Evolutionary conservation across 2,888 invertebrate species (phyloP).

Genomic region (Tanytarsus gracilentus): DNA sequence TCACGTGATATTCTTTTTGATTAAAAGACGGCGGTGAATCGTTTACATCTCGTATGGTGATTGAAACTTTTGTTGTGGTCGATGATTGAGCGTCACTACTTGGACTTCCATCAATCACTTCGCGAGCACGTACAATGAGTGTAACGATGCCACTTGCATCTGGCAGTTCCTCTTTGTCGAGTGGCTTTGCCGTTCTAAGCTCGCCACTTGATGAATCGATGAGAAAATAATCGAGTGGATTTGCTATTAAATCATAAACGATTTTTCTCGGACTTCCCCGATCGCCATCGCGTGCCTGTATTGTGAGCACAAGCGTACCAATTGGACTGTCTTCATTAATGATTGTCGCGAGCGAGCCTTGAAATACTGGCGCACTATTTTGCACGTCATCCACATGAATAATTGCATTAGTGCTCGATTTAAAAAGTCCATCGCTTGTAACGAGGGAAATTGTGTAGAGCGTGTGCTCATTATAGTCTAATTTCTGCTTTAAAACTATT

Average conservation of each 20-base stretch:
- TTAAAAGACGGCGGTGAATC: slow-evolving; percentile 82
- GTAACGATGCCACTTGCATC: slow-evolving; percentile 71
- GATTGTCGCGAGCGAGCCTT: slow-evolving; percentile 67
- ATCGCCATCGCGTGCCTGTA: slow-evolving; percentile 78
- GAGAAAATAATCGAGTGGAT: slow-evolving; percentile 79
- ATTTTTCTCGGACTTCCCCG: slow-evolving; percentile 71
- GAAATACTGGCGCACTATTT: slow-evolving; percentile 77
- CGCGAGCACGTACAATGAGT: slow-evolving; percentile 67
- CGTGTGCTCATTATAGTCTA: slow-evolving; percentile 70
- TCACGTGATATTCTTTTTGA: slow-evolving; percentile 67
- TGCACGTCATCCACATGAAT: slow-evolving; percentile 77
- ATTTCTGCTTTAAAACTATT: slow-evolving; percentile 56
- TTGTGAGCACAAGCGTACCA: slow-evolving; percentile 67
- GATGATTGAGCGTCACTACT: slow-evolving; percentile 59
- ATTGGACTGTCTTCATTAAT: slow-evolving; percentile 75
- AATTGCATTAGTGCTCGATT: slow-evolving; percentile 62
- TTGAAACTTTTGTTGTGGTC: slow-evolving; percentile 62
- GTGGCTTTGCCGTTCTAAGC: slow-evolving; percentile 68
- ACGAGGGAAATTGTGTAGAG: slow-evolving; percentile 67
- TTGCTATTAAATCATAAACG: slow-evolving; percentile 66
- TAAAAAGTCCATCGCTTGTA: slow-evolving; percentile 70
- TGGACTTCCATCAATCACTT: slow-evolving; percentile 63
- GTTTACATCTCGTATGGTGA: slow-evolving; percentile 81
- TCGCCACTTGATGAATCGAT: slow-evolving; percentile 72
- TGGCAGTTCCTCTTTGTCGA: slow-evolving; percentile 74